These are phyloP conservation scores for Pseudomugil tenellus DNA, from an alignment of 2,797 vertebrate genomes.

Conservation along the genomic window DNA sequence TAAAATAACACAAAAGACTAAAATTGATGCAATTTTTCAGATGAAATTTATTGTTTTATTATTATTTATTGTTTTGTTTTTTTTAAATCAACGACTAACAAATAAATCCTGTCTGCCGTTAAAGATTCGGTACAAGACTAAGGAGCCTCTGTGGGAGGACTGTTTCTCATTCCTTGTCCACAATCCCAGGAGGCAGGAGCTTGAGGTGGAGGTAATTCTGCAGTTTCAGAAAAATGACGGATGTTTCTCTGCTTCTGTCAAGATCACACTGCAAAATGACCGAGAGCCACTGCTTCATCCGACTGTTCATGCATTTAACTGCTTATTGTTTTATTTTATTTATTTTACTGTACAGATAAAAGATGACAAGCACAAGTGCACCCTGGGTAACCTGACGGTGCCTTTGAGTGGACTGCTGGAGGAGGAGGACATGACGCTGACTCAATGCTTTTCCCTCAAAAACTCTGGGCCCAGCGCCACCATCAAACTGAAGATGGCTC, in stretches of 20 bases:
- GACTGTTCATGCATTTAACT: not conserved
- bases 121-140: constrained; percentile 94
- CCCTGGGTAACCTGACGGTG: constrained; percentile 89
- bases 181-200: constrained; percentile 92
- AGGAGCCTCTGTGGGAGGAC: constrained; percentile 96
- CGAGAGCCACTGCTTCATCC: not conserved
- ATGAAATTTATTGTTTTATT: constrained; percentile 16
- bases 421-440: constrained; percentile 90
- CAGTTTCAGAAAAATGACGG: not conserved
- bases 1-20: not conserved
- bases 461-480: constrained; percentile 95
- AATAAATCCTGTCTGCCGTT: constrained; percentile 28
- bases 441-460: constrained; percentile 90
- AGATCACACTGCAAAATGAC: not conserved
- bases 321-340: not conserved
- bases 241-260: not conserved
- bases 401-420: constrained; percentile 86
- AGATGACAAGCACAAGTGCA: constrained; percentile 93
- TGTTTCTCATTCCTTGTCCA: constrained; percentile 94
- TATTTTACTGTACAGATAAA: constrained; percentile 83
- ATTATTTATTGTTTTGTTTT: too few relatives aligned
- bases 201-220: constrained; percentile 90
- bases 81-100: constrained; percentile 11
- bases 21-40: not conserved
- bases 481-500: constrained; percentile 93